phyloP scores from a whole-genome alignment of 2,113 vertebrate species.

The Aegithalos caudatus region DNA sequence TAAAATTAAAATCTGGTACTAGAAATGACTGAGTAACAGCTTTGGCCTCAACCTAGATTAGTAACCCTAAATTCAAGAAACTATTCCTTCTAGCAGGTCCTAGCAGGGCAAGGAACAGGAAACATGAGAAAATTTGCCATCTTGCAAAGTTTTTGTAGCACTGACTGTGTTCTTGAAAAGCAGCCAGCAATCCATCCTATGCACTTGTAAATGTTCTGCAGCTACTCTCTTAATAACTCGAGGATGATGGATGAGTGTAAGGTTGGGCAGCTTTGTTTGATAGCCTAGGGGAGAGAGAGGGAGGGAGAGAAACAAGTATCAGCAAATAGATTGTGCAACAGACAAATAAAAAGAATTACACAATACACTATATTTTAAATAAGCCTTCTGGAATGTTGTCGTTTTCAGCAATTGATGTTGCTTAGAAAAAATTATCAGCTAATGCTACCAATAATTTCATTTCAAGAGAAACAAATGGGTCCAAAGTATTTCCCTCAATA shows the following conservation, averaged over 20 bases:
- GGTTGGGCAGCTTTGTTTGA: conserved; percentile 56
- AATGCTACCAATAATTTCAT: not conserved
- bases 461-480: not conserved
- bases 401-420: conserved; percentile 20
- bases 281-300: conserved; percentile 49
- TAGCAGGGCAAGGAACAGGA: conserved; percentile 55
- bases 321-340: conserved; percentile 70
- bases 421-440: conserved; percentile 19
- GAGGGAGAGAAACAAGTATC: conserved; percentile 46
- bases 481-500: not conserved
- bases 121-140: conserved; percentile 43
- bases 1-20: conserved; percentile 17
- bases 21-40: conserved; percentile 37
- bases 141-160: conserved; percentile 46
- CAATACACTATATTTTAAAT: conserved; percentile 42
- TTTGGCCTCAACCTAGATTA: conserved; percentile 48
- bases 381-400: conserved; percentile 40
- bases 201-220: conserved; percentile 62
- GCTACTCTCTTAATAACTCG: conserved; percentile 48
- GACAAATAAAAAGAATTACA: conserved; percentile 55
- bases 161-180: conserved; percentile 58
- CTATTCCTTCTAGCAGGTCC: conserved; percentile 49
- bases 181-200: conserved; percentile 53
- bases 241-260: conserved; percentile 59
- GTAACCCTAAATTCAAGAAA: conserved; percentile 50